Base-by-base conservation (phyloP, 2,888 invertebrate genomes). In the Folsomia candida region DNA sequence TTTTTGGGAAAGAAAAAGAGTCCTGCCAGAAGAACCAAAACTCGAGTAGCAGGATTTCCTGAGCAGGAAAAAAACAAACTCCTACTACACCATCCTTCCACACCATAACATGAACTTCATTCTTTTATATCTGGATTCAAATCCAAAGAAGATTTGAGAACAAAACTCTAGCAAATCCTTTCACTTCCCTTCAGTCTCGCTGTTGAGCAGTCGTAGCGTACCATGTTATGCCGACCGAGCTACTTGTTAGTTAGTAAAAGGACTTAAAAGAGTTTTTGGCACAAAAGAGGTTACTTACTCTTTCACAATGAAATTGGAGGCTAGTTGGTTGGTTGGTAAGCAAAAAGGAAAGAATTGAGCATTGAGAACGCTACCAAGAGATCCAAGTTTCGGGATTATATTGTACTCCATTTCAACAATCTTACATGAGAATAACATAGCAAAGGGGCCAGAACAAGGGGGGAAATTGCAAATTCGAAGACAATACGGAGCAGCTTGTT, bases 391-490 rank as follows among this genome's bases (percentile, higher is more conserved):
- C 37, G 6, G 14, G 37, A 37, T 37, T 37, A 37, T 37, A 37
- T 37, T 37, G 37, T 37, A 37, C 37, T 37, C n/a, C n/a, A n/a
- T n/a, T n/a, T 37, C 6, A 37, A 14, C 37, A 37, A 37, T 37
- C 14, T 37, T 37, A 37, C 14, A 37, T 37, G 37, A 37, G 37
- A 37, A 54, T 54, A 20, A n/a, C n/a, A n/a, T 6, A 22, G 54
- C 22, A 37, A 37, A 37, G 4, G 4, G 37, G 37, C 37, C 37
- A 37, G 22, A 54, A 54, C 54, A 14, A 54, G 54, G 22, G 22
- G 54, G 11, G 4, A 54, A 61, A 68, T 68, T 62, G 68, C 68
- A 68, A 68, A 68, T 68, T 51, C 54, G 62, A 51, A 62, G 54
- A 68, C 68, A 68, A 68, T 61, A 51, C 51, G 60, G 60, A 59